Evolutionary conservation across 2,113 vertebrate genomes (phyloP).

Genomic region (Hemiprocne comata): DNA sequence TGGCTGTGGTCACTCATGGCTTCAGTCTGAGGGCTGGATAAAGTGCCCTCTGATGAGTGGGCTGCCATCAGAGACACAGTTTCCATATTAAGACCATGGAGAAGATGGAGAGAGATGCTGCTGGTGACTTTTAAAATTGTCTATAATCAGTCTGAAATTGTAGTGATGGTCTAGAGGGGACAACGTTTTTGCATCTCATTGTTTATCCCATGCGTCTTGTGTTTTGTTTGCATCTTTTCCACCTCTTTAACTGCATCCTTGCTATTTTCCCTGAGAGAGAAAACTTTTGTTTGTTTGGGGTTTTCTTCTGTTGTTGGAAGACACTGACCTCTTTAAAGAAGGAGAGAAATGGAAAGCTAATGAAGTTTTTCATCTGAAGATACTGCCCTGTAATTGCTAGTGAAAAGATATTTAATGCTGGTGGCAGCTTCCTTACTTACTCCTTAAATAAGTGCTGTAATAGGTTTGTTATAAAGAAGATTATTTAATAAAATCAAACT

Average conservation of each 20-base stretch:
- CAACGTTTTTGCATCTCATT: neutral
- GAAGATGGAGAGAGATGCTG: neutral
- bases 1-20: neutral
- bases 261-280: conserved; percentile 36
- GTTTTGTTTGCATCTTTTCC: neutral
- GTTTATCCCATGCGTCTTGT: neutral
- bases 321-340: conserved; percentile 4
- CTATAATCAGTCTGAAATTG: neutral
- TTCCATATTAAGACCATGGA: neutral
- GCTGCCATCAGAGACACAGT: fast-evolving
- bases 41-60: neutral
- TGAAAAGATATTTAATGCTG: neutral
- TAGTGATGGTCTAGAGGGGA: neutral
- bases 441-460: neutral
- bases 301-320: neutral
- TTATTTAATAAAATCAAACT: neutral
- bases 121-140: neutral
- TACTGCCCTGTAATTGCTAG: neutral
- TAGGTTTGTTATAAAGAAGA: neutral
- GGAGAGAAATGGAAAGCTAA: neutral
- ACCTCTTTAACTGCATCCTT: neutral
- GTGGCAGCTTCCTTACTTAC: neutral
- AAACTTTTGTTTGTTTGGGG: neutral
- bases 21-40: neutral
- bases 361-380: neutral